Conservation (phyloP, 2,113 vertebrate genomes). For the Channa argus region DNA sequence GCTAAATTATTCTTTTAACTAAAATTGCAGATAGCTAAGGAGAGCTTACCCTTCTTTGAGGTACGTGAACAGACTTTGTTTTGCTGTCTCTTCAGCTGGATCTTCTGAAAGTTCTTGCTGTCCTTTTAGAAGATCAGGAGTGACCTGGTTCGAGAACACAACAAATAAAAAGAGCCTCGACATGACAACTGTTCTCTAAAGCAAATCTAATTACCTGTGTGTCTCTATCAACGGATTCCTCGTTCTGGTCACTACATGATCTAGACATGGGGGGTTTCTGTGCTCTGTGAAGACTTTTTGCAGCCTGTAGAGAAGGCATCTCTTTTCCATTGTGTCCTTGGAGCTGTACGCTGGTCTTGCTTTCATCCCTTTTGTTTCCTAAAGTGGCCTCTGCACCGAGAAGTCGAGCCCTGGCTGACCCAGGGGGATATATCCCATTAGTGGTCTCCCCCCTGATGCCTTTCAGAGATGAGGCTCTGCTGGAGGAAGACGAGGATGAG, state of each 20-base stretch:
- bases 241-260: constrained; percentile 31
- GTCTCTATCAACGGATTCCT: constrained; percentile 67
- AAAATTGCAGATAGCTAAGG: not conserved
- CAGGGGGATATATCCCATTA: constrained; percentile 54
- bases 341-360: constrained; percentile 23
- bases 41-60: constrained; percentile 92
- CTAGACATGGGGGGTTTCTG: constrained; percentile 45
- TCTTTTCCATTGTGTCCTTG: constrained; percentile 37
- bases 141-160: constrained; percentile 85
- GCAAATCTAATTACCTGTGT: constrained; percentile 71
- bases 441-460: constrained; percentile 35
- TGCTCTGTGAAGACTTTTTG: constrained; percentile 45
- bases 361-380: constrained; percentile 32
- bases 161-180: constrained; percentile 52
- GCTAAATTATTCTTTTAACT: not conserved
- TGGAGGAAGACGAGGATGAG: constrained; percentile 74
- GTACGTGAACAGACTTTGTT: constrained; percentile 92
- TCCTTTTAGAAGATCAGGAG: constrained; percentile 96
- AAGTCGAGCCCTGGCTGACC: constrained; percentile 67
- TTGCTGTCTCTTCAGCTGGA: constrained; percentile 90
- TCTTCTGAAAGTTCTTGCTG: constrained; percentile 90
- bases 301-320: constrained; percentile 14
- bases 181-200: not conserved
- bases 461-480: constrained; percentile 66
- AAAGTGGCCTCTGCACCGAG: constrained; percentile 40